Percentiles rank a stretch among this genome's conserved stretches.
Conservation (phyloP, 2,113 vertebrate genomes). For the Hucho hucho region DNA sequence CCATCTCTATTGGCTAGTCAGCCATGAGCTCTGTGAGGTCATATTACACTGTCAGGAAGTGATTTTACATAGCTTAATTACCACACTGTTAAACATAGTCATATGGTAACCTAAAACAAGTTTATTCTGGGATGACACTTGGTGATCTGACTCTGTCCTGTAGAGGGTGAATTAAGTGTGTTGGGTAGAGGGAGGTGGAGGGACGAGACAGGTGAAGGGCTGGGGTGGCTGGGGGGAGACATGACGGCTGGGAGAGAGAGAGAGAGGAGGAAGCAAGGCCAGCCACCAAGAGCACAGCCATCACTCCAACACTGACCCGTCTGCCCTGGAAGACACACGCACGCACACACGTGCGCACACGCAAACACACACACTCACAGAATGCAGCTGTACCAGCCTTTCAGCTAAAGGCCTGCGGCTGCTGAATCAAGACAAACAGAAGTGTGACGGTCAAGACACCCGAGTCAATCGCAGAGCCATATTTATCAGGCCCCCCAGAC, state of each 20-base stretch:
- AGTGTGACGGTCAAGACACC: constrained; percentile 49
- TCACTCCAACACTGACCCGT: constrained; percentile 52
- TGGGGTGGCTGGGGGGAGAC: constrained; percentile 25
- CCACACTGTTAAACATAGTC: neutral
- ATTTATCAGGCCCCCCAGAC: constrained; percentile 52
- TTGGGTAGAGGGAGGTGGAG: constrained; percentile 23
- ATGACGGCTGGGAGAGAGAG: neutral
- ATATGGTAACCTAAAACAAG: neutral
- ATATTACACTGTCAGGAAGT: neutral
- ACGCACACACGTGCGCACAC: constrained; percentile 38
- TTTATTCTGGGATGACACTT: neutral
- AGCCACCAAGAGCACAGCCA: constrained; percentile 49
- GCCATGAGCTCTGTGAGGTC: neutral
- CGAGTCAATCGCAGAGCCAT: constrained; percentile 49
- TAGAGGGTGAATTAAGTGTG: constrained; percentile 7
- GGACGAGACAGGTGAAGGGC: constrained; percentile 33
- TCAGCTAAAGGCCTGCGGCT: constrained; percentile 43
- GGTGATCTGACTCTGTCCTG: neutral
- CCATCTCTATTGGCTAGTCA: constrained; percentile 24
- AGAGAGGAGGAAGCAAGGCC: constrained; percentile 34
- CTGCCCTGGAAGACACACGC: constrained; percentile 34
- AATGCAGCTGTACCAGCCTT: constrained; percentile 52
- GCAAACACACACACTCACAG: constrained; percentile 23
- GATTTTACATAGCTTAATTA: neutral
- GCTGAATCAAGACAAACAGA: constrained; percentile 44